Evolutionary conservation across 2,888 invertebrate species (phyloP), one percentile per base, ranked within the genome.

Genomic region (Callyntrura guangdongensis): DNA sequence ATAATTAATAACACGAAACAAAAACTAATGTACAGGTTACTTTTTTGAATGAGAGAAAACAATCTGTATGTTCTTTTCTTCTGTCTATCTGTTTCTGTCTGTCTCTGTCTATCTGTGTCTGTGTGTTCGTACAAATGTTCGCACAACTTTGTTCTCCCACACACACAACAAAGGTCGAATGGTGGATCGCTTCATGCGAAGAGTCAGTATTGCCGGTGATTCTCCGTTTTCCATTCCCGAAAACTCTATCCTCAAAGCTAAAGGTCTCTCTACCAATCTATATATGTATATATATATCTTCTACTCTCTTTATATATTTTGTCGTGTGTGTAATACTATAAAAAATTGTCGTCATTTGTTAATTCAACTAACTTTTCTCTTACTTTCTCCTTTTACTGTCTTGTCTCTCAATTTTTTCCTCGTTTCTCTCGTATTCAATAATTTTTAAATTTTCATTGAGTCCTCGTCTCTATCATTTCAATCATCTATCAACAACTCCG

Each of bases 161-260:
- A 67, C 67, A 59, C 59, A 61, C 87, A 89, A 91, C 92, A 87
- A 93, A 93, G 94, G 93, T 93, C 93, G 94, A 92, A 93, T 93
- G 93, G 92, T 93, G 93, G 94, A 93, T 92, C 93, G 94, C 86
- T 93, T 93, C 92, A 94, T 93, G 94, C 90, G 94, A 86, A 91
- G 94, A 87, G 94, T 94, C 89, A 92, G 92, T 91, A 94, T 94
- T 91, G 94, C 94, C 86, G 94, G 94, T 82, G 94, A 94, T 92
- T 93, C 94, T 92, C 94, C 94, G 92, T 94, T 93, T 92, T 92
- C 93, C 89, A 93, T 93, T 90, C 93, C 93, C 90, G 94, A 94
- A 94, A 94, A 94, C 92, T 93, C 94, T 92, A 93, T 94, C 92
- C 94, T 94, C 93, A 93, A 93, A 93, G 92, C 92, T 27, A 93